Evolutionary conservation across 2,888 invertebrate genomes (phyloP), one percentile per base, ranked within the genome.

Genomic region (Leptarthrus brevirostris): DNA sequence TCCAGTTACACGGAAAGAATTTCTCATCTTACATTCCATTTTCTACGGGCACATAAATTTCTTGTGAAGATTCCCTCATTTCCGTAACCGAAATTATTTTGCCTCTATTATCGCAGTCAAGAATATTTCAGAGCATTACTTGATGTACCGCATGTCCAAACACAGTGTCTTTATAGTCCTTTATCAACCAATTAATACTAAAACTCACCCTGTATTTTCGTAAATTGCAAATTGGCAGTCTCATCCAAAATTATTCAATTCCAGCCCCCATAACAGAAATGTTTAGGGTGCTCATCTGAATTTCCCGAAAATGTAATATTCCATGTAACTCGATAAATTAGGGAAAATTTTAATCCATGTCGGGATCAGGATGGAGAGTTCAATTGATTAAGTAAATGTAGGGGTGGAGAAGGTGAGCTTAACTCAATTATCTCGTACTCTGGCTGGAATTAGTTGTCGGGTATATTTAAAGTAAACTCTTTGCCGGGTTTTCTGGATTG

Each of bases 281-380:
- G n/a, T 6, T 3, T 3, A 1, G 40, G n/a, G 40, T 3, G 30
- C n/a, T 58, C 36, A 34, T 58, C 58, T 58, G 22, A 58, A 58
- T 58, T 58, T 34, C 36, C 30, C 58, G 34, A 58, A 58, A 58
- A 58, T 58, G 34, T 58, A 58, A 58, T 58, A 58, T 58, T 58
- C 49, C 58, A 36, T 36, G 58, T 58, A 58, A 58, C 36, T 58
- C 58, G 36, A 58, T 58, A 58, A 34, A 58, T 58, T 58, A 58
- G 58, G 58, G 58, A 40, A 58, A 58, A 58, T 58, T 58, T 58
- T 58, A 34, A 58, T 58, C 58, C 36, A 58, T 12, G 40, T n/a
- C 40, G 12, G 2, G n/a, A 40, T 40, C 30, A 40, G 40, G 40
- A 40, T 1, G 40, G 1, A 18, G 58, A 20, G 36, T 58, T 58